Base-by-base conservation (phyloP, 2,113 vertebrate species). In the Centropus unirufus region DNA sequence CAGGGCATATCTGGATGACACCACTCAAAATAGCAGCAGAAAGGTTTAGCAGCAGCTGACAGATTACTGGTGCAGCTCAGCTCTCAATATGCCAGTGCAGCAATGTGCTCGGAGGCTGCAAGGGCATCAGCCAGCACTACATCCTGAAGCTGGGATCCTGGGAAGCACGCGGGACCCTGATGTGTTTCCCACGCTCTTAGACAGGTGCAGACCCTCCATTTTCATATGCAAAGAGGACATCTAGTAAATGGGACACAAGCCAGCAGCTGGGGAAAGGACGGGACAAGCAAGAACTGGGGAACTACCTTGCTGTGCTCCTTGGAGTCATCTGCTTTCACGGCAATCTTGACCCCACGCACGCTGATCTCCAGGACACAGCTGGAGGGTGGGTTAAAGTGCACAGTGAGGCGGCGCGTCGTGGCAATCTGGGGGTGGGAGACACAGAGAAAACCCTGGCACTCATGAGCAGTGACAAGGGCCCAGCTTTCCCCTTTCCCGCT, bases 311-410 rank as follows among this genome's bases (percentile, higher is more conserved):
- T 98, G 70, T 98, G 98, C 36, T 98, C 98, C 66, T 98, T 98
- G 87, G 98, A 98, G 68, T 99, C 99, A 2, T 99, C 99, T 0
- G 97, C 97, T 83, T 99, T 99, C 75, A 99, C 99, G 1, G 98
- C 97, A 8, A 99, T 99, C 97, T 99, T 99, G 89, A 99, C 98
- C 24, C 99, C 99, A 73, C 99, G 98, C 83, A 99, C 97, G 5
- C 97, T 99, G 97, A 99, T 99, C 97, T 99, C 99, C 83, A 99
- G 97, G 92, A 99, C 93, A 6, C 99, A 99, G 96, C 98, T 99
- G 80, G 99, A 99, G 40, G 99, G 99, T 0, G 99, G 99, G 98
- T 99, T 99, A 98, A 99, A 99, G 98, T 99, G 99, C 87, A 99
- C 98, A 68, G 99, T 99, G 98, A 99, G 98, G 96, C 99, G 98